Evolutionary conservation across 2,888 invertebrate species (phyloP).

Genomic region (Adela reaumurella): DNA sequence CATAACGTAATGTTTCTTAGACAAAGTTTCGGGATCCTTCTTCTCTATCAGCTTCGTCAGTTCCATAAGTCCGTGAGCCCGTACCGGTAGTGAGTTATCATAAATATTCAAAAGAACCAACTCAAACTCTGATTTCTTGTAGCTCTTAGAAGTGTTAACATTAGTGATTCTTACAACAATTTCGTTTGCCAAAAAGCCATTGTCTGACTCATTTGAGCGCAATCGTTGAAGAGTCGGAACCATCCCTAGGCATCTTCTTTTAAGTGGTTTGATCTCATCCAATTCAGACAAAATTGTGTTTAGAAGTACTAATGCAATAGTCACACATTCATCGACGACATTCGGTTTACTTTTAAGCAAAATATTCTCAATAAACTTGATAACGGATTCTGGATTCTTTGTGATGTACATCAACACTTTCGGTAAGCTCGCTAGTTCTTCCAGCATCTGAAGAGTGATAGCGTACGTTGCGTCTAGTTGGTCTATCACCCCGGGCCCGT

Average conservation of each 20-base stretch:
- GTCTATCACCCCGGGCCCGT: conserved; percentile 26
- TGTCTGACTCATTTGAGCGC: conserved; percentile 19
- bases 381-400: conserved; percentile 34
- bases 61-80: conserved; percentile 75
- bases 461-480: conserved; percentile 35
- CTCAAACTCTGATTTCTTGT: conserved; percentile 44
- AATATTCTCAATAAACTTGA: conserved; percentile 45
- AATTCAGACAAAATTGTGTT: conserved; percentile 35
- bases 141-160: conserved; percentile 17
- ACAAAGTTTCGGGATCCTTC: conserved; percentile 60
- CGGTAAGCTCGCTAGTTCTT: conserved; percentile 43
- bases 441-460: conserved; percentile 44
- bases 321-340: conserved; percentile 33
- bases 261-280: conserved; percentile 16
- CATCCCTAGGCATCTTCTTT: conserved; percentile 24
- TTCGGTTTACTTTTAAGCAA: conserved; percentile 22
- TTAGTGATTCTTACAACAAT: conserved; percentile 25
- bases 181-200: conserved; percentile 32
- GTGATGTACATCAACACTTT: conserved; percentile 38
- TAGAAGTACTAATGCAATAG: conserved; percentile 36
- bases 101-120: conserved; percentile 64
- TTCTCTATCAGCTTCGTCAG: conserved; percentile 68
- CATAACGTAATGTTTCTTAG: conserved; percentile 63
- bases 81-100: conserved; percentile 71
- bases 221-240: conserved; percentile 26